A percentile compares a stretch with the other conserved stretches of the same genome.
Evolutionary conservation across 2,113 vertebrate genomes (phyloP).

Genomic region (Atractosteus spatula): DNA sequence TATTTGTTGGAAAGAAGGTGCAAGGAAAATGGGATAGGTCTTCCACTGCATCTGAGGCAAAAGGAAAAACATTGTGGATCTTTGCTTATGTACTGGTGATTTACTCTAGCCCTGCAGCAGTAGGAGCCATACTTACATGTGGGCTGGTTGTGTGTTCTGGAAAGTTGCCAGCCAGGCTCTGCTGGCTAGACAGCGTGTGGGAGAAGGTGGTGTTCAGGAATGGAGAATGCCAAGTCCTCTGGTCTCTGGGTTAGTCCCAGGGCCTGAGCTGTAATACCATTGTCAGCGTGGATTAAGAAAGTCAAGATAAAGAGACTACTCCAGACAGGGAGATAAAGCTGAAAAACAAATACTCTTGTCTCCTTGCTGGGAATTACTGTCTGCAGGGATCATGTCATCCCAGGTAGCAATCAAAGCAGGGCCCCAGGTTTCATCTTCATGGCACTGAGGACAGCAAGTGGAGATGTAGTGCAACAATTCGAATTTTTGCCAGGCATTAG

Average conservation of each 20-base stretch:
- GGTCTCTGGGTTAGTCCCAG: conserved; percentile 7
- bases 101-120: neutral
- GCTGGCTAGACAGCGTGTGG: neutral
- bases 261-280: conserved; percentile 14
- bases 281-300: conserved; percentile 16
- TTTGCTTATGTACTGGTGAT: neutral
- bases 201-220: neutral
- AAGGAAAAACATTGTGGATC: neutral
- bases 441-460: too few relatives aligned
- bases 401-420: neutral
- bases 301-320: conserved; percentile 19
- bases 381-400: neutral
- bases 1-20: too few relatives aligned
- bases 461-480: too few relatives aligned
- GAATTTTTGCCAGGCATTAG: neutral
- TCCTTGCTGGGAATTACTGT: conserved; percentile 8
- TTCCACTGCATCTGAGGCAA: neutral
- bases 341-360: conserved; percentile 21
- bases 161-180: neutral
- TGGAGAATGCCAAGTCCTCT: conserved; percentile 8
- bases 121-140: neutral
- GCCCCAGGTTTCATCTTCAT: neutral
- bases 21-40: too few relatives aligned
- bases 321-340: conserved; percentile 16
- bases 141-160: neutral